Base-by-base conservation (phyloP, 2,888 invertebrate species). In the Mythimna vitellina region DNA sequence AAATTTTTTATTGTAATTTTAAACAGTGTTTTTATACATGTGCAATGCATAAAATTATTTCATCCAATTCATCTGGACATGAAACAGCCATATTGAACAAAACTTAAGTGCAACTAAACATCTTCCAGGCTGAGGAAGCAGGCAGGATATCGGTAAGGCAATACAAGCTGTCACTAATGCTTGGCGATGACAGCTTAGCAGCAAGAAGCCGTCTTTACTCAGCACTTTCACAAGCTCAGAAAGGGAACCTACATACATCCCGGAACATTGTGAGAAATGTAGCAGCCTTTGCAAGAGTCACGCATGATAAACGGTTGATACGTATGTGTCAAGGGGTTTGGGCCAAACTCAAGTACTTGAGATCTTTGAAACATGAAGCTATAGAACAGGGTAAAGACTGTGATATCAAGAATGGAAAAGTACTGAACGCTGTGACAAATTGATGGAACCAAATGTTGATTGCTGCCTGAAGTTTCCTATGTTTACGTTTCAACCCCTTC, bases 261-360 rank as follows among this genome's bases (percentile, higher is more conserved):
- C 97, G 97, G 81, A 90, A 94, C 60, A 97, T 98, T 67, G 97
- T 98, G 46, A 92, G 96, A 42, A 87, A 87, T 25, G 89, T 95
- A 35, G 93, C 93, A 17, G 84, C 81, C 2, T 96, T 94, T 64
- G 96, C 96, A 0, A 89, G 93, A 61, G 71, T 80, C 17, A 93
- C 95, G 0, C 93, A 96, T 5, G 98, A 99, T 89, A 94, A 92
- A 65, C 96, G 98, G 64, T 94, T 99, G 63, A 93, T 97, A 63
- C 97, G 97, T 80, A 99, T 99, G 98, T 98, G 99, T 89, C 96
- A 97, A 80, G 99, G 99, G 57, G 98, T 99, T 73, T 99, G 99
- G 98, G 97, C 97, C 0, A 98, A 98, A 88, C 93, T 98, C 46
- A 97, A 97, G 84, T 98, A 98, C 86, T 89, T 96, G 78, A 91